Evolutionary conservation across 1,140 invertebrate genomes (phyloP).

Genomic region (Amyelois transitella): DNA sequence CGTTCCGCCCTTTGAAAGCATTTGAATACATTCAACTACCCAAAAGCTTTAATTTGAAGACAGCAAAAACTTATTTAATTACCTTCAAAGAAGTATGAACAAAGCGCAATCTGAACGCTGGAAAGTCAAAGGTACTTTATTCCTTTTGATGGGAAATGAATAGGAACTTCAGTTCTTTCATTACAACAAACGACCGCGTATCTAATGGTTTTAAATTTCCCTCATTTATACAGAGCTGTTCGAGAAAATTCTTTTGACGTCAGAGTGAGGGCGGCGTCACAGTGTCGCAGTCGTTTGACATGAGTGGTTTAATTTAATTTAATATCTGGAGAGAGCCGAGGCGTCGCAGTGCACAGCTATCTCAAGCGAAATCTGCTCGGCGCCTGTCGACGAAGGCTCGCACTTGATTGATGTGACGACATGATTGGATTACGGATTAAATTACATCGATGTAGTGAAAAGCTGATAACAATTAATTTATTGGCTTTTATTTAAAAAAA

Average conservation of each 20-base stretch:
- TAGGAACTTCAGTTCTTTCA: background rate
- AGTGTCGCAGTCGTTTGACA: constrained; percentile 3
- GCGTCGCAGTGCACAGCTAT: background rate
- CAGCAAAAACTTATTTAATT: background rate
- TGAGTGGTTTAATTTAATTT: constrained; percentile 20
- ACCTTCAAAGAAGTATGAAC: background rate
- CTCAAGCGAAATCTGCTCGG: background rate
- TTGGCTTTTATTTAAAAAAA: too few species aligned
- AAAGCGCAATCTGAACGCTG: background rate
- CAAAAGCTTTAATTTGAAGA: background rate
- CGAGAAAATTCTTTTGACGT: background rate
- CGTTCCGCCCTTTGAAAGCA: background rate
- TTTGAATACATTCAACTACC: background rate
- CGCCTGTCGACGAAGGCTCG: background rate
- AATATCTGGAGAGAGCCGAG: constrained; percentile 3
- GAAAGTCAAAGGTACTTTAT: background rate
- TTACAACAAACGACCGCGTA: background rate
- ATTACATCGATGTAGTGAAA: background rate
- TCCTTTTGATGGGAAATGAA: background rate
- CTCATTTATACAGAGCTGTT: background rate
- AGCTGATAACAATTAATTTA: background rate
- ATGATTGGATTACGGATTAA: background rate
- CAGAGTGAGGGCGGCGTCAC: background rate
- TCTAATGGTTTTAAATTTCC: background rate
- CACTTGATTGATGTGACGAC: background rate